Conservation (phyloP, 2,888 invertebrate genomes). For the Cataglyphis rosenhaueri region DNA sequence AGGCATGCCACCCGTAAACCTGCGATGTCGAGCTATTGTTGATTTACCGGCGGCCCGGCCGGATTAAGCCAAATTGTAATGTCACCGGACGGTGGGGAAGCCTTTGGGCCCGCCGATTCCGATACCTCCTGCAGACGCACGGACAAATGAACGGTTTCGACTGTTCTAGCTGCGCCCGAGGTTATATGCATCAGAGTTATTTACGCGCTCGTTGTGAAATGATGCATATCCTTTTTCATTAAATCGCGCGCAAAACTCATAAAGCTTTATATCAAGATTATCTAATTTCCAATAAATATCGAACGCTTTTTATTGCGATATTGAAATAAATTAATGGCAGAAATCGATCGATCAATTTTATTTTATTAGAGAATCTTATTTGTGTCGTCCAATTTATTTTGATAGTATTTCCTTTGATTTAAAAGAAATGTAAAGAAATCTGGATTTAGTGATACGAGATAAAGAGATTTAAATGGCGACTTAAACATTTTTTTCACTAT, state of each 20-base stretch:
- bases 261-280: not conserved
- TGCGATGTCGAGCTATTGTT: slow-evolving; percentile 41
- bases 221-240: not conserved
- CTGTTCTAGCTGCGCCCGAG: slow-evolving; percentile 13
- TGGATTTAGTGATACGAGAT: not conserved
- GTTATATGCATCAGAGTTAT: slow-evolving; percentile 24
- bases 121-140: slow-evolving; percentile 45
- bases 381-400: not conserved
- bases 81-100: slow-evolving; percentile 45
- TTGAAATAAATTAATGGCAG: not conserved
- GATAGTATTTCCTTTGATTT: not conserved
- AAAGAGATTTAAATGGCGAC: slow-evolving; percentile 5
- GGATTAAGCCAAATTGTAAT: slow-evolving; percentile 53
- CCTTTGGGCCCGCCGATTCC: slow-evolving; percentile 2
- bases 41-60: slow-evolving; percentile 50
- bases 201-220: slow-evolving; percentile 3
- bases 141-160: slow-evolving; percentile 48
- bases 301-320: not conserved
- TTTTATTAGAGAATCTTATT: not conserved
- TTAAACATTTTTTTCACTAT: not conserved
- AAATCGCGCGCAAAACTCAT: not conserved
- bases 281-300: not conserved
- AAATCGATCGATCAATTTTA: not conserved
- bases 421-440: not conserved
- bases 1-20: slow-evolving; percentile 49